Conservation (phyloP, 2,797 vertebrate species). For the Knipowitschia caucasica region DNA sequence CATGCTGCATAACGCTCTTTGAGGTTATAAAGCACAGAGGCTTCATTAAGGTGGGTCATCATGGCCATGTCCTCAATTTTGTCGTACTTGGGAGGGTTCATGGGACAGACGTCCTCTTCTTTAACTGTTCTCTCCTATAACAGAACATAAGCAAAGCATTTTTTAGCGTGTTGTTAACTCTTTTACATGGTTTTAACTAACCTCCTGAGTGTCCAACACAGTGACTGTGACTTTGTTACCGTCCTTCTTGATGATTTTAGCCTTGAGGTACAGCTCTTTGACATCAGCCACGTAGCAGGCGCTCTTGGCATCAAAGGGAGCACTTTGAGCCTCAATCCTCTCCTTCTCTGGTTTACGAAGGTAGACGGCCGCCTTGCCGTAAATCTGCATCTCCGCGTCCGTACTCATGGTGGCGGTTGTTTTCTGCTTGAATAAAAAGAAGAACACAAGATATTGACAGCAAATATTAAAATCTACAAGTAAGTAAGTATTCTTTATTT, state of each 20-base stretch:
- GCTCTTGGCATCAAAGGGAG: slow-evolving; percentile 85
- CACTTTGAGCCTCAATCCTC: slow-evolving; percentile 80
- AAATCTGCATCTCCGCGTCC: slow-evolving; percentile 81
- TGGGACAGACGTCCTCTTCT: slow-evolving; percentile 63
- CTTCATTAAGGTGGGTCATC: slow-evolving; percentile 90
- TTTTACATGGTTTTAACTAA: too few relatives aligned
- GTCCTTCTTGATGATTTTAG: slow-evolving; percentile 75
- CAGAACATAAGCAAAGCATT: neutral
- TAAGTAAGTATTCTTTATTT: too few relatives aligned
- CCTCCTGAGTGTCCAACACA: slow-evolving; percentile 74
- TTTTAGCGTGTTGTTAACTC: too few relatives aligned
- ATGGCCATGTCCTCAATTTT: slow-evolving; percentile 96
- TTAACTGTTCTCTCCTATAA: slow-evolving; percentile 52
- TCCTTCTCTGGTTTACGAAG: slow-evolving; percentile 87
- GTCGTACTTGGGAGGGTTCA: slow-evolving; percentile 89
- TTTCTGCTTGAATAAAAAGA: neutral
- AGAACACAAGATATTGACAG: too few relatives aligned
- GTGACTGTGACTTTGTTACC: slow-evolving; percentile 82
- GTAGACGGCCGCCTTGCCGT: slow-evolving; percentile 79
- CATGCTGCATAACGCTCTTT: slow-evolving; percentile 73
- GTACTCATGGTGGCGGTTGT: slow-evolving; percentile 75
- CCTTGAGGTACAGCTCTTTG: slow-evolving; percentile 83
- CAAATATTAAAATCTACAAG: too few relatives aligned
- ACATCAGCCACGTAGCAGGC: slow-evolving; percentile 77
- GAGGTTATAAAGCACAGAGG: slow-evolving; percentile 70